These are phyloP conservation scores for Leucophora obtusa DNA, from an alignment of 2,888 invertebrate genomes.

Conservation along the genomic window DNA sequence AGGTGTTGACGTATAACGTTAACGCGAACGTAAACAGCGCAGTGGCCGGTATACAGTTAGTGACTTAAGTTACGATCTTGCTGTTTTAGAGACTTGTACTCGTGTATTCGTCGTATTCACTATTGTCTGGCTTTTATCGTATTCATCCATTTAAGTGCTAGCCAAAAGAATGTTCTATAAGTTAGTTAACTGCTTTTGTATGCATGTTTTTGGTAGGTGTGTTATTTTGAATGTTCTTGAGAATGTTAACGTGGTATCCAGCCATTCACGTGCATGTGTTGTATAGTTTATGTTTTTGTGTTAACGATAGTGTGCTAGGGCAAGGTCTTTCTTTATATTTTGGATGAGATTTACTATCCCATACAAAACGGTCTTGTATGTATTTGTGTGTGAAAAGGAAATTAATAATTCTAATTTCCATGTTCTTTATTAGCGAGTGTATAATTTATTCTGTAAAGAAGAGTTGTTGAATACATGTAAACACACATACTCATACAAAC, in stretches of 20 bases:
- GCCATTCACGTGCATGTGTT: not conserved
- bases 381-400: conserved; percentile 40
- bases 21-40: conserved; percentile 31
- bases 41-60: conserved; percentile 54
- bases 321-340: conserved; percentile 57
- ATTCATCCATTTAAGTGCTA: not conserved
- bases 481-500: not conserved
- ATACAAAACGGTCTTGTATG: not conserved
- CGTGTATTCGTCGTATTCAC: not conserved
- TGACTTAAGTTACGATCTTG: conserved; percentile 58
- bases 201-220: conserved; percentile 4
- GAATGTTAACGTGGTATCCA: not conserved
- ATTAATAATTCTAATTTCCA: conserved; percentile 43
- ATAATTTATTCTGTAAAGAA: not conserved
- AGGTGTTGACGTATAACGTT: conserved; percentile 22
- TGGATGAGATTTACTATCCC: conserved; percentile 46
- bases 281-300: not conserved
- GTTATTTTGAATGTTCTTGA: not conserved
- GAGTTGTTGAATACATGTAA: conserved; percentile 19
- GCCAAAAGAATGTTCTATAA: not conserved
- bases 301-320: conserved; percentile 26
- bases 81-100: conserved; percentile 33
- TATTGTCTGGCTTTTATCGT: not conserved
- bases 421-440: conserved; percentile 1
- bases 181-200: too few relatives aligned